These are phyloP conservation scores for Phymastichus coffea DNA, from an alignment of 1,140 invertebrate genomes.

Conservation along the genomic window DNA sequence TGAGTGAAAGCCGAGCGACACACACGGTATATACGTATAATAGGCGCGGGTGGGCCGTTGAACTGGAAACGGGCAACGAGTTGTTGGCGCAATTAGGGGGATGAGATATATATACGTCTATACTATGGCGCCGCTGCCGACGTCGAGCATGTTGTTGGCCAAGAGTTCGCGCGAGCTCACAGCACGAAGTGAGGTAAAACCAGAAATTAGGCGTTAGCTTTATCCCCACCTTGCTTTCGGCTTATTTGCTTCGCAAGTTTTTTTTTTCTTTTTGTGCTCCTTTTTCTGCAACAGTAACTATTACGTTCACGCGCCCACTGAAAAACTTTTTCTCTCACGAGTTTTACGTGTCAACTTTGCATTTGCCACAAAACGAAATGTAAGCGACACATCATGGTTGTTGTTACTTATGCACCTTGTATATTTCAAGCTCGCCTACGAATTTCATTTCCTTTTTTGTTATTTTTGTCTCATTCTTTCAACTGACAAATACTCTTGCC, in stretches of 20 bases:
- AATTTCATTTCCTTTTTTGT: too few relatives aligned
- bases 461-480: too few relatives aligned
- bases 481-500: too few relatives aligned
- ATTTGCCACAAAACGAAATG: conserved; percentile 1
- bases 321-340: not conserved
- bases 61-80: conserved; percentile 5
- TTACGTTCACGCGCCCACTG: not conserved
- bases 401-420: too few relatives aligned
- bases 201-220: conserved; percentile 1
- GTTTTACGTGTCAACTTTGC: too few relatives aligned
- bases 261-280: too few relatives aligned
- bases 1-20: too few relatives aligned
- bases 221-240: not conserved
- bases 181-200: conserved; percentile 6
- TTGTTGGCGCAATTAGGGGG: conserved; percentile 18
- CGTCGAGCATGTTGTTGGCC: too few relatives aligned
- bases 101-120: not conserved
- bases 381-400: not conserved
- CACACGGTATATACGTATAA: not conserved
- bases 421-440: too few relatives aligned
- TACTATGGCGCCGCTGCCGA: too few relatives aligned
- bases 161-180: too few relatives aligned
- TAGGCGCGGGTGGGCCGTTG: not conserved
- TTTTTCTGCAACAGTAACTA: conserved; percentile 9
- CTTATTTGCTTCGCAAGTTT: not conserved